Percentiles rank a stretch among this genome's conserved stretches.
Conservation (phyloP, 2,113 vertebrate genomes). For the Myanophis thanlyinensis region DNA sequence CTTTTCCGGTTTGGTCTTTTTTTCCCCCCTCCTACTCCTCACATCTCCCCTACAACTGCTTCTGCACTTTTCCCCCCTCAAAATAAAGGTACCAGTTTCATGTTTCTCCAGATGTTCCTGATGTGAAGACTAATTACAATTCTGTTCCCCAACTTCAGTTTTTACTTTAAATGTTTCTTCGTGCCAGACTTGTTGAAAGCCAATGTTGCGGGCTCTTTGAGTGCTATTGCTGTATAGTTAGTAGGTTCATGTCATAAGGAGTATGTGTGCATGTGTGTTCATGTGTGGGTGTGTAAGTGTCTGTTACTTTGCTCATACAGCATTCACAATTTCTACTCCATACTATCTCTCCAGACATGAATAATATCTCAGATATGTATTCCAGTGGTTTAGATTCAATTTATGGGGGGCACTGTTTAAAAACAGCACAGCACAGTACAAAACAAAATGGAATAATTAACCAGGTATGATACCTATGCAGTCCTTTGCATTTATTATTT, state of each 20-base stretch:
- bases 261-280: background rate
- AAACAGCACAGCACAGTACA: background rate
- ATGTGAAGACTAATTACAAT: background rate
- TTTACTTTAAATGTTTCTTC: background rate
- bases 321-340: background rate
- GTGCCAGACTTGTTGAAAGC: background rate
- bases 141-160: background rate
- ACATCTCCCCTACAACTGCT: background rate
- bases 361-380: background rate
- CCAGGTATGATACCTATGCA: too few relatives aligned
- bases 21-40: background rate
- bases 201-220: background rate
- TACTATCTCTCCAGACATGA: background rate
- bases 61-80: background rate
- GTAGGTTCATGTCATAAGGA: slow-evolving; percentile 2
- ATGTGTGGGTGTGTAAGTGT: background rate
- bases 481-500: background rate
- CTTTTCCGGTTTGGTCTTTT: background rate
- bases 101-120: background rate
- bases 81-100: background rate
- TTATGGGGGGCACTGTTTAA: background rate
- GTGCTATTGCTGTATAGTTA: background rate
- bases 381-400: background rate
- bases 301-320: background rate
- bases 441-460: background rate